A percentile compares a stretch with the other conserved stretches of the same genome.
These are phyloP conservation scores for Tortrix viridana DNA, from an alignment of 2,888 invertebrate species.

Conservation along the genomic window DNA sequence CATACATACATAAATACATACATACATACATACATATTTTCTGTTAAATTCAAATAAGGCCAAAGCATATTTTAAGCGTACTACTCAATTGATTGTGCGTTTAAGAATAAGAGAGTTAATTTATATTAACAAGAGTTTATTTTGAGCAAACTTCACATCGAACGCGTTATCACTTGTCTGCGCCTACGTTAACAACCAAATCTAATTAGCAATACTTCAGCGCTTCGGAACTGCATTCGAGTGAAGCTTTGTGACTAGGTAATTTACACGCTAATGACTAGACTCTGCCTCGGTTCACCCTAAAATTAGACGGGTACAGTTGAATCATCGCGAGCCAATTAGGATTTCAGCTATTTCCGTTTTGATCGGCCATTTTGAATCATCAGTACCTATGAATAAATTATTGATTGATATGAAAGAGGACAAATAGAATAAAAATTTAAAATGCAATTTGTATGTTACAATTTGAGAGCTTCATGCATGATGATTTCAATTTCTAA, in stretches of 20 bases:
- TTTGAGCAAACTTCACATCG: constrained; percentile 4
- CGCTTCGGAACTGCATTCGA: constrained; percentile 19
- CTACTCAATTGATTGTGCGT: no score
- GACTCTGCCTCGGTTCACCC: constrained; percentile 14
- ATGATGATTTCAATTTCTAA: no score
- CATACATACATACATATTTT: no score
- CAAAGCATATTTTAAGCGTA: no score
- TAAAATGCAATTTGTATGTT: no score
- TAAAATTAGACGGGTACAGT: constrained; percentile 33
- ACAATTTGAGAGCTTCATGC: no score
- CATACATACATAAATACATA: no score
- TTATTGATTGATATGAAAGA: no score
- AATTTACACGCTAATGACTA: constrained; percentile 35
- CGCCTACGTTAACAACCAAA: constrained; percentile 10
- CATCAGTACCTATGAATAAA: background rate
- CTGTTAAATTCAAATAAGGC: no score
- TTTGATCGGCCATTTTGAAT: constrained; percentile 15
- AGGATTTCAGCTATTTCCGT: constrained; percentile 35
- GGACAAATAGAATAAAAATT: no score
- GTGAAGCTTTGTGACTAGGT: constrained; percentile 33
- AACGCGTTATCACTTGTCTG: constrained; percentile 3
- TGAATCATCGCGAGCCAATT: constrained; percentile 35
- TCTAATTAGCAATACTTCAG: constrained; percentile 27
- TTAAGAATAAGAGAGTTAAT: no score
- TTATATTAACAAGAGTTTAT: no score